Evolutionary conservation across 2,797 vertebrate species (phyloP), one percentile per base, ranked within the genome.

Genomic region (Mormyrus hasselquistii): DNA sequence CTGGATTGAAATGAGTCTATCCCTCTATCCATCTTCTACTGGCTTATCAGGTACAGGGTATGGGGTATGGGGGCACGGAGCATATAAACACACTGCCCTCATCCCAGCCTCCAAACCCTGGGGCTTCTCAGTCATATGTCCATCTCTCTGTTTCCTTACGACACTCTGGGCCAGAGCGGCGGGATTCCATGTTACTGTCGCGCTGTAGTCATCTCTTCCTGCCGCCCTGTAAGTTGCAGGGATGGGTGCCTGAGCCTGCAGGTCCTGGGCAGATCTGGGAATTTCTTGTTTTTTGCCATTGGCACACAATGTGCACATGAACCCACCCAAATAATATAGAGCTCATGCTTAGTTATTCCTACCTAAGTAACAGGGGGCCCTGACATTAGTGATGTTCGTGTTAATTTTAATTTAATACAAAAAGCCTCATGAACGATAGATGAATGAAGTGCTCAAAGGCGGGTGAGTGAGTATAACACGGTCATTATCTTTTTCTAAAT

Each of bases 211-310:
- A 90, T 88, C 90, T 83, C 89, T 91, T 85, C 41, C 89, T 89
- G 89, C 0, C 3, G 1, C 29, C 29, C 69, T 41, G 90, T 91
- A 92, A 91, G 91, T 91, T 92, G 90, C 82, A 89, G 12, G 86
- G 53, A 73, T 89, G 88, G 89, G 89, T 87, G 91, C 25, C 69
- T 76, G 34, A 38, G 3, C 12, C 69, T 76, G 69, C 62, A 29
- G 4, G 62, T 3, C 62, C 9, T 65, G 62, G 25, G 22, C 22
- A 65, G 62, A 1, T 29, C 22, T 65, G 62, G 62, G 25, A 12
- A 22, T 65, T 62, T 29, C 8, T 25, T 65, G n/a, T 29, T 65
- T 65, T 65, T 65, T 9, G 0, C 22, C 59, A 25, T 25, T 29
- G 25, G 62, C 9, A 10, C 8, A 65, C 62, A 65, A 29, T 65